Conservation (phyloP, 2,113 vertebrate species). For the Cephalopholis sonnerati region DNA sequence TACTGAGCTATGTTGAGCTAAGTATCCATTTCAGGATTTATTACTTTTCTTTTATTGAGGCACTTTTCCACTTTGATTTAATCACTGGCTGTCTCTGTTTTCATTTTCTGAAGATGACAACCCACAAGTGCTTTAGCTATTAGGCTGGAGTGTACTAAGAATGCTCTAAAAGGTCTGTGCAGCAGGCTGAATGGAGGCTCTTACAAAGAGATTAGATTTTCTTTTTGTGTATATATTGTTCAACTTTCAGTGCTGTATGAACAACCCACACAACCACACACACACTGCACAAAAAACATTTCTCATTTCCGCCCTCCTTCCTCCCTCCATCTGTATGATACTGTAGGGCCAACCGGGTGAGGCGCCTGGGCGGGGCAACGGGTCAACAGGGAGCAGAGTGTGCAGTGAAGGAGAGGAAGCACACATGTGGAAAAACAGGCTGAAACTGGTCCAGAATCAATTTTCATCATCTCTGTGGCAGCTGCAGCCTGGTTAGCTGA, state of each 20-base stretch:
- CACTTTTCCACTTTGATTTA: conserved; percentile 15
- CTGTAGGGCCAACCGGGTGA: background rate
- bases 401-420: conserved; percentile 29
- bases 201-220: background rate
- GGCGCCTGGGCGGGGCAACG: background rate
- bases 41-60: background rate
- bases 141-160: background rate
- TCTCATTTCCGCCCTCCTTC: background rate
- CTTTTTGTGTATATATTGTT: background rate
- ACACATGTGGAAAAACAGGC: conserved; percentile 38
- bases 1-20: background rate
- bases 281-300: background rate
- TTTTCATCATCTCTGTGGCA: conserved; percentile 68
- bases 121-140: conserved; percentile 10
- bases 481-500: conserved; percentile 59
- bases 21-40: background rate
- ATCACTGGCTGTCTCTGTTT: background rate
- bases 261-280: background rate
- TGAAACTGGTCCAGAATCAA: conserved; percentile 57
- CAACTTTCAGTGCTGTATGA: background rate
- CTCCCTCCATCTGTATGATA: conserved; percentile 2
- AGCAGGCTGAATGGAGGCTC: background rate
- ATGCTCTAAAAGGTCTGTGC: background rate
- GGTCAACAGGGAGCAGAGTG: conserved; percentile 32
- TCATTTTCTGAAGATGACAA: conserved; percentile 6